These are phyloP conservation scores for Drosophila gaucha DNA, from an alignment of 2,888 invertebrate genomes.

Conservation along the genomic window DNA sequence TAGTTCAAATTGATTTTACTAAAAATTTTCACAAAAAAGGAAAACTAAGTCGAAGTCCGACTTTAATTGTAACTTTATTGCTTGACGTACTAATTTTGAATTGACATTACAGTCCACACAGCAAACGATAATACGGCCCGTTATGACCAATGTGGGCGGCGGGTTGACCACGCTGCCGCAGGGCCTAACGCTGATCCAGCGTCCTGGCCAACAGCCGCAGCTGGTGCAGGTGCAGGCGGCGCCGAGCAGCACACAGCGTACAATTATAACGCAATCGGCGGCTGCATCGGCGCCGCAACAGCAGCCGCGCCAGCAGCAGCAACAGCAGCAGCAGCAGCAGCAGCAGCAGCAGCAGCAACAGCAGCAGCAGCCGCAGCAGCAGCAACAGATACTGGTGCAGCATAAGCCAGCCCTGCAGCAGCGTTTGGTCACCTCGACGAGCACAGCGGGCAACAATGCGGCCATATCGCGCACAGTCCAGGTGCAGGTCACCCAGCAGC, in stretches of 20 bases:
- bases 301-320: constrained; percentile 82
- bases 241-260: constrained; percentile 81
- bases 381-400: constrained; percentile 83
- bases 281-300: constrained; percentile 71
- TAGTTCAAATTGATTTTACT: not conserved
- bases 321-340: constrained; percentile 81
- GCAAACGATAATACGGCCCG: constrained; percentile 84
- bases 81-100: not conserved
- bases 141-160: constrained; percentile 81
- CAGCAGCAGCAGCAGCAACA: constrained; percentile 80
- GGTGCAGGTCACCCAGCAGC: constrained; percentile 78
- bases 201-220: constrained; percentile 85
- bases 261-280: constrained; percentile 82
- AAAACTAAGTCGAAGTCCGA: not conserved
- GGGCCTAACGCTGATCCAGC: constrained; percentile 84
- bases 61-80: not conserved
- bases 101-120: constrained; percentile 76
- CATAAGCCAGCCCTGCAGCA: constrained; percentile 81
- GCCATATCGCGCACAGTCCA: constrained; percentile 79
- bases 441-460: constrained; percentile 56
- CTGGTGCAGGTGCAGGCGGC: constrained; percentile 84
- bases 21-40: not conserved
- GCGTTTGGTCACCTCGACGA: constrained; percentile 77
- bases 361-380: constrained; percentile 81
- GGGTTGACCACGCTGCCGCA: constrained; percentile 83